Base-by-base conservation (phyloP, 1,140 invertebrate species). In the Megalopta genalis region DNA sequence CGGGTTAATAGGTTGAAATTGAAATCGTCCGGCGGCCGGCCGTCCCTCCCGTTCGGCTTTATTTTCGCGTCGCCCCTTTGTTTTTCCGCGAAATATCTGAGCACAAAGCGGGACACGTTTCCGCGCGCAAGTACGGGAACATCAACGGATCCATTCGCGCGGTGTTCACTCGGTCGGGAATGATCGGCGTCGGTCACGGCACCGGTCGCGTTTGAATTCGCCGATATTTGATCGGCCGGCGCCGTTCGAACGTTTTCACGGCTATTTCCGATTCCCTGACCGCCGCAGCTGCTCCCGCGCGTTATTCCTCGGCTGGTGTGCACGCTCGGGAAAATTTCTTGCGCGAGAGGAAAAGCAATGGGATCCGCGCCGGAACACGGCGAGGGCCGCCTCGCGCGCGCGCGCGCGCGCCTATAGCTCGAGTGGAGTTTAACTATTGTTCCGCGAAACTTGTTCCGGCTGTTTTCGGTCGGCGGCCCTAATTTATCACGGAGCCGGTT, bases 391-490 rank as follows among this genome's bases (percentile, higher is more conserved):
- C 12, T 46, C 42, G 9, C 42, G n/a, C n/a, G n/a, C n/a, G n/a
- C n/a, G n/a, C n/a, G n/a, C n/a, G n/a, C n/a, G n/a, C n/a, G 49
- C 21, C 21, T 21, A 54, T n/a, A n/a, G 18, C 18, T 7, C 21
- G 8, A 8, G 6, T 9, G n/a, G 54, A 57, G 21, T n/a, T 57
- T 57, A 57, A 57, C n/a, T n/a, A 57, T 57, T 57, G 54, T n/a
- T 57, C 54, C 54, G n/a, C 54, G 54, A n/a, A 57, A 57, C 54
- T n/a, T 57, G 54, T n/a, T 46, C n/a, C 54, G 54, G 21, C 54
- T n/a, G 54, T 57, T 57, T n/a, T n/a, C 21, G 54, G 54, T n/a
- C 21, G 54, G 54, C 18, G 18, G 1, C 54, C 54, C 54, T 57
- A 57, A 57, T 57, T 57, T 57, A 57, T 57, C 54, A 57, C 7